These are phyloP conservation scores for Drosophila bocqueti DNA, from an alignment of 1,140 invertebrate species.

Conservation along the genomic window DNA sequence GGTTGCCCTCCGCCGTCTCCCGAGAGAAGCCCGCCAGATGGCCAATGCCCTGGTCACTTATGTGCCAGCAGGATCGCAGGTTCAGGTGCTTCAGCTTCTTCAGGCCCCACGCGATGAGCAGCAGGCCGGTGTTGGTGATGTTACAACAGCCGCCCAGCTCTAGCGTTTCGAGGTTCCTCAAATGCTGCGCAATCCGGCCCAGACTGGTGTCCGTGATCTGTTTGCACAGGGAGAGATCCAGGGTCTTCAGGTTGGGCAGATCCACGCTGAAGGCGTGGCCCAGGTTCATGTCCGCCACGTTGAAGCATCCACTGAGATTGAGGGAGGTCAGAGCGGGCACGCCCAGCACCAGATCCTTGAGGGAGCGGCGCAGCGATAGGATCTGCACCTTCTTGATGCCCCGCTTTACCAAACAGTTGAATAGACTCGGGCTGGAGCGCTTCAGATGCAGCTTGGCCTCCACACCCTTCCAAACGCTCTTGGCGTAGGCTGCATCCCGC, in stretches of 20 bases:
- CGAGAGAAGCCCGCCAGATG: slow-evolving; percentile 92
- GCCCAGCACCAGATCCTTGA: slow-evolving; percentile 94
- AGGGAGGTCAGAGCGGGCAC: slow-evolving; percentile 94
- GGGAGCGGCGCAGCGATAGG: slow-evolving; percentile 92
- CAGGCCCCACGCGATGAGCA: slow-evolving; percentile 94
- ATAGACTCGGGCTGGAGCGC: slow-evolving; percentile 92
- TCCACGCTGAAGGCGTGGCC: slow-evolving; percentile 92
- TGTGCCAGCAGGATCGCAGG: slow-evolving; percentile 95
- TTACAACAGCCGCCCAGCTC: slow-evolving; percentile 96
- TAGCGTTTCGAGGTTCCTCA: slow-evolving; percentile 94
- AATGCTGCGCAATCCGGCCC: slow-evolving; percentile 92
- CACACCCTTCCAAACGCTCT: slow-evolving; percentile 96
- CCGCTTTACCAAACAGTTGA: slow-evolving; percentile 93
- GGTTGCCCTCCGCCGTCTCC: slow-evolving; percentile 89
- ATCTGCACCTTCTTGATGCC: slow-evolving; percentile 96
- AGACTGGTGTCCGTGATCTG: slow-evolving; percentile 95
- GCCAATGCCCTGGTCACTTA: slow-evolving; percentile 95
- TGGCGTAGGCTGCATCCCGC: slow-evolving; percentile 96
- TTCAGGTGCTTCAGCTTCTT: slow-evolving; percentile 93
- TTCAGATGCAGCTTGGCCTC: slow-evolving; percentile 95
- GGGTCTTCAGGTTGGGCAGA: slow-evolving; percentile 89
- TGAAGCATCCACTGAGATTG: slow-evolving; percentile 97
- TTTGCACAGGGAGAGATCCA: slow-evolving; percentile 97
- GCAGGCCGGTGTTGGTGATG: slow-evolving; percentile 94
- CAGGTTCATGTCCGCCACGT: slow-evolving; percentile 93